Evolutionary conservation across 2,797 vertebrate genomes (phyloP), one percentile per base, ranked within the genome.

Genomic region (Pseudochaenichthys georgianus): DNA sequence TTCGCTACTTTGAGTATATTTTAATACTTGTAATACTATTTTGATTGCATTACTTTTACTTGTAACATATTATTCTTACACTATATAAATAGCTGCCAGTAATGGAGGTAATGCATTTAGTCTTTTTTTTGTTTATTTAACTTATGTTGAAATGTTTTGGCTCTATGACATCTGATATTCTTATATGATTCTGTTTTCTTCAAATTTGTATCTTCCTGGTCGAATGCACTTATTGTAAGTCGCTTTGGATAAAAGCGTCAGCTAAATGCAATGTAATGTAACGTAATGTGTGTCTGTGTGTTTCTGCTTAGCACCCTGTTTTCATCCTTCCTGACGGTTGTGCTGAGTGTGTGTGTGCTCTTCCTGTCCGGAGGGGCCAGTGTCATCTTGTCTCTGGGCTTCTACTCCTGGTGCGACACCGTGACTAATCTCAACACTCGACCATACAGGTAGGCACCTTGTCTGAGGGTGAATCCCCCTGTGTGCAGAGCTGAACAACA

Each of bases 311-410:
- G 95, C 89, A 96, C 95, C 5, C 87, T 96, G 78, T 95, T 95
- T 69, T 95, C 94, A 0, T 93, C 95, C 64, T 96, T 96, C 86
- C 92, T 96, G 76, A 95, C 94, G 0, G 93, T 95, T 60, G 82
- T 96, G 77, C 84, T 96, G 79, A 96, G 95, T 43, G 88, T 93
- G 74, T 95, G 94, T 38, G 81, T 96, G 65, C 79, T 95, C 62
- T 95, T 95, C 87, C 91, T 96, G 57, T 95, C 95, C 2, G 94
- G 92, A 60, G 95, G 94, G 38, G 92, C 95, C 53, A 94, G 93
- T 10, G 87, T 93, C 48, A 93, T 93, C 80, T 71, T 96, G 72
- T 94, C 92, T 41, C 85, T 96, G 62, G 95, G 95, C 3, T 84
- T 96, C 54, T 82, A 74, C 62, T 95, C 94, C 73, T 96, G 95